Evolutionary conservation across 2,888 invertebrate genomes (phyloP), one percentile per base, ranked within the genome.

Genomic region (Cheilosia variabilis): DNA sequence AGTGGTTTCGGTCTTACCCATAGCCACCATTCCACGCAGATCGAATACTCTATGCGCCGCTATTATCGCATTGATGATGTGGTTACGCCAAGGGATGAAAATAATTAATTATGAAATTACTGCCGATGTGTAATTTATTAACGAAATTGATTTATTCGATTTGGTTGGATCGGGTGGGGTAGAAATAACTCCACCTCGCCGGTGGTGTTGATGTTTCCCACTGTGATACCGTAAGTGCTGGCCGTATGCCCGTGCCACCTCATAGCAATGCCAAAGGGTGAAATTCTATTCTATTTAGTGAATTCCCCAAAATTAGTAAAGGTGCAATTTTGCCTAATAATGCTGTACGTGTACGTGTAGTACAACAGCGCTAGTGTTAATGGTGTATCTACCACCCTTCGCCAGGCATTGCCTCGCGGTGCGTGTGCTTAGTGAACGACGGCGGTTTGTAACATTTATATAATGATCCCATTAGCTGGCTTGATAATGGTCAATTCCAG

Each of bases 61-160:
- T 31, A 41, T 22, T 47, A 13, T 41, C 24, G 63, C 43, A 73
- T 62, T 45, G 62, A 9, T 19, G 7, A 15, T 13, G 24, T 17
- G 52, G 22, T 9, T 13, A 24, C 53, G 72, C 9, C 53, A 50
- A 50, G 75, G 80, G 65, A 78, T 69, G 87, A 88, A 88, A 90
- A 90, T 91, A 90, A 91, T 90, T 90, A 90, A 90, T 91, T 90
- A 90, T 90, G 89, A 89, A 89, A 90, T 89, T 88, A 89, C 73
- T 72, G 81, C 79, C 81, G 76, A 84, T 78, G 87, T 76, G 69
- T 90, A 88, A 90, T 89, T 91, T 90, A 90, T 90, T 91, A 90
- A 90, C 90, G 88, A 89, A 91, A 90, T 90, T 90, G 89, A 91
- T 91, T 91, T 90, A 90, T 91, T 88, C 87, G 88, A 88, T 83